phyloP scores from a whole-genome alignment of 2,888 invertebrate species.

The Entomobrya multifasciata region DNA sequence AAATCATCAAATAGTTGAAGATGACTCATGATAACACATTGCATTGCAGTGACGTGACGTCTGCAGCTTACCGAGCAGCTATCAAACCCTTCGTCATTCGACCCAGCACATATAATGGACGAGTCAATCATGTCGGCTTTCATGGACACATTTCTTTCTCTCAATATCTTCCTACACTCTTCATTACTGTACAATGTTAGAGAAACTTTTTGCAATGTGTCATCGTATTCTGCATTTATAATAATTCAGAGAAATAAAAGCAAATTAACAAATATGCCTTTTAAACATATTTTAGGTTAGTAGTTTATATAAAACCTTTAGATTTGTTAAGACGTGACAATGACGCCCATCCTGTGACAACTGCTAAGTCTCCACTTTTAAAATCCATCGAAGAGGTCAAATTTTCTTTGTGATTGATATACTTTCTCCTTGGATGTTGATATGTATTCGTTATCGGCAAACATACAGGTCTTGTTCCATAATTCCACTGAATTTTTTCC shows the following conservation, averaged over 20 bases:
- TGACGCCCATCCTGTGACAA: slow-evolving; percentile 88
- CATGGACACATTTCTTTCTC: slow-evolving; percentile 56
- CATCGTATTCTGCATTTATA: too few species aligned
- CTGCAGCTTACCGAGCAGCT: slow-evolving; percentile 67
- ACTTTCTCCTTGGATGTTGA: neutral
- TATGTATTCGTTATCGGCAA: slow-evolving; percentile 83
- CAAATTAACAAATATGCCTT: too few species aligned
- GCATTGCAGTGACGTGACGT: too few species aligned
- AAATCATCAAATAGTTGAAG: neutral
- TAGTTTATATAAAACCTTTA: slow-evolving; percentile 80
- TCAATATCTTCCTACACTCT: slow-evolving; percentile 50
- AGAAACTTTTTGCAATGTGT: slow-evolving; percentile 57
- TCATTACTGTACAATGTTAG: slow-evolving; percentile 49
- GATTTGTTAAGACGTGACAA: neutral
- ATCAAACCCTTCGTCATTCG: slow-evolving; percentile 57
- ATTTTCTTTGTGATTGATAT: slow-evolving; percentile 62
- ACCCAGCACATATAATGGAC: slow-evolving; percentile 68
- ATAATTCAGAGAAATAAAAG: too few species aligned
- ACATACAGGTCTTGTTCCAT: slow-evolving; percentile 89
- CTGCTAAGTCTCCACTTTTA: slow-evolving; percentile 83
- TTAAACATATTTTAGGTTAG: neutral
- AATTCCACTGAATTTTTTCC: slow-evolving; percentile 85
- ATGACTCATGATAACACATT: slow-evolving; percentile 15
- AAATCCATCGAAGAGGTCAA: neutral
- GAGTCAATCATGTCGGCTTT: slow-evolving; percentile 51